Percentiles rank a stretch among this genome's conserved stretches.
These are phyloP conservation scores for Cheilosia pagana DNA, from an alignment of 2,888 invertebrate genomes.

Conservation along the genomic window DNA sequence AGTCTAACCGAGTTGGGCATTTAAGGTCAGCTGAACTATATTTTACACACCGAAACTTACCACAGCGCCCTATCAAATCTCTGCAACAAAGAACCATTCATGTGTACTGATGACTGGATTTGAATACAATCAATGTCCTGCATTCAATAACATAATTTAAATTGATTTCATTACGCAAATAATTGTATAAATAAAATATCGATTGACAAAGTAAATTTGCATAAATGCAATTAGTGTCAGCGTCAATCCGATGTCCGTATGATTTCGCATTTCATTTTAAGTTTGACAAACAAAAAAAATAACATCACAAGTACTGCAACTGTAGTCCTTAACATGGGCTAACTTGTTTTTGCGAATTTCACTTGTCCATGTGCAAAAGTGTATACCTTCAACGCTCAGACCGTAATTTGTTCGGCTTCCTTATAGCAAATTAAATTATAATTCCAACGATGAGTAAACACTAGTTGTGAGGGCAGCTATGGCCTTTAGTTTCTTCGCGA, in stretches of 20 bases:
- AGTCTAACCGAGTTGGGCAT: too few species aligned
- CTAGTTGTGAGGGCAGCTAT: conserved; percentile 53
- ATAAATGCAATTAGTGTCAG: conserved; percentile 44
- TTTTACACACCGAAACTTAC: not conserved
- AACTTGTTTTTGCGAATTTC: conserved; percentile 17
- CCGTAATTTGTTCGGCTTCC: conserved; percentile 71
- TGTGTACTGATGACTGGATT: conserved; percentile 6
- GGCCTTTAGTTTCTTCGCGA: conserved; percentile 72
- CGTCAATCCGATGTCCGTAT: not conserved
- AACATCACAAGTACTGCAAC: not conserved
- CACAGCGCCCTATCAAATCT: not conserved
- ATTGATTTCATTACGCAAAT: conserved; percentile 37
- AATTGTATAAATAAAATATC: conserved; percentile 12
- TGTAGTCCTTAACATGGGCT: not conserved
- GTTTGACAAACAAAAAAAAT: not conserved
- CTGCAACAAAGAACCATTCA: not conserved
- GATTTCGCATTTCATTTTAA: not conserved
- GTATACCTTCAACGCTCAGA: conserved; percentile 5
- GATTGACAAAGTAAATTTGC: conserved; percentile 34
- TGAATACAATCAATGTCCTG: conserved; percentile 16
- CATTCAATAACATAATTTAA: not conserved
- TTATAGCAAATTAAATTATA: conserved; percentile 71
- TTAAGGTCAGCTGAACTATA: too few species aligned
- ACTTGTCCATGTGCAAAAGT: not conserved
- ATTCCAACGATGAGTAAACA: conserved; percentile 63